phyloP scores from a whole-genome alignment of 1,140 invertebrate species.

The Ridgeia piscesae region DNA sequence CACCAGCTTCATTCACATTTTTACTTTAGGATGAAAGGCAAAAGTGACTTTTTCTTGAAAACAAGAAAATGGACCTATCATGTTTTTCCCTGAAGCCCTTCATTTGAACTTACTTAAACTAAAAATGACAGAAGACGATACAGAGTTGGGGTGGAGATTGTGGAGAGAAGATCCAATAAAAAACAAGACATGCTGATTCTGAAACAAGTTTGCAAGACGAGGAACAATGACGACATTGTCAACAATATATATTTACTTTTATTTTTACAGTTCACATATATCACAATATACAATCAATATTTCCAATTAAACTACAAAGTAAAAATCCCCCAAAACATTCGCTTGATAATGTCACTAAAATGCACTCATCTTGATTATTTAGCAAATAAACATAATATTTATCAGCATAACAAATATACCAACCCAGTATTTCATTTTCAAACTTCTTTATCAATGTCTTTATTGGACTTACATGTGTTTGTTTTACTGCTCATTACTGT shows the following conservation, averaged over 20 bases:
- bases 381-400: not conserved
- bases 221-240: not conserved
- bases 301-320: not conserved
- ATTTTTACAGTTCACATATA: not conserved
- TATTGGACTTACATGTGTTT: not conserved
- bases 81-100: no score
- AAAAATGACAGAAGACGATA: no score
- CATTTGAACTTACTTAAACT: no score
- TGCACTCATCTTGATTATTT: not conserved
- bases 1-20: no score
- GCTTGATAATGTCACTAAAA: not conserved
- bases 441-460: not conserved
- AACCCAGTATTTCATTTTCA: not conserved
- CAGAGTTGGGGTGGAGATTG: not conserved
- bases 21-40: no score
- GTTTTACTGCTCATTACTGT: no score
- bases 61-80: no score
- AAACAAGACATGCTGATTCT: not conserved
- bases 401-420: not conserved
- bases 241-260: not conserved
- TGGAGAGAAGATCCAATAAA: not conserved
- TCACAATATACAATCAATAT: not conserved
- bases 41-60: no score
- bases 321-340: not conserved
- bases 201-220: not conserved